These are phyloP conservation scores for Zoroaster sp. DNA, from an alignment of 53 echinoderm and acorn worm genomes.

Conservation along the genomic window DNA sequence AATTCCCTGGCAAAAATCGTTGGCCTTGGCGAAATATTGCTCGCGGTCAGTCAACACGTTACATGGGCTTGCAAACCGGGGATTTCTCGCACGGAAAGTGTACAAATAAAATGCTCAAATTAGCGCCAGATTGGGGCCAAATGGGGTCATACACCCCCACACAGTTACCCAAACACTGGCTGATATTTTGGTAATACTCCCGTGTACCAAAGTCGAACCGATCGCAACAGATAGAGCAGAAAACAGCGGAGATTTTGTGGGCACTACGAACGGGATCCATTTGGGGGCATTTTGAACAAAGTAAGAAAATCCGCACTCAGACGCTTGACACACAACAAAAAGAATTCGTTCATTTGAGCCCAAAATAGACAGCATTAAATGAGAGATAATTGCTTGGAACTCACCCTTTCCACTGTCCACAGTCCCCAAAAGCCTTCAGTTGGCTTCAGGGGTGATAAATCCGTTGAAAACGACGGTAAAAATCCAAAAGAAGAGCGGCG, in stretches of 20 bases:
- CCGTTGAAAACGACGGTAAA: conserved; percentile 47
- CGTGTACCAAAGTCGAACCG: conserved; percentile 60
- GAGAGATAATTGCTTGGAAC: conserved; percentile 53
- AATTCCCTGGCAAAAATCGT: not conserved
- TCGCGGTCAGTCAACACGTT: conserved; percentile 62
- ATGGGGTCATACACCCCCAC: conserved; percentile 62
- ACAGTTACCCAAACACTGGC: conserved; percentile 53
- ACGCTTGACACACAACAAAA: conserved; percentile 66
- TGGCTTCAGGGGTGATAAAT: conserved; percentile 24
- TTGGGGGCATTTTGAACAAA: conserved; percentile 83
- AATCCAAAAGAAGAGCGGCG: conserved; percentile 61
- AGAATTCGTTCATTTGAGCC: conserved; percentile 57
- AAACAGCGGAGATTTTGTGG: conserved; percentile 40
- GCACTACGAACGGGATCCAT: conserved; percentile 45
- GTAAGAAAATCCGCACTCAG: conserved; percentile 64
- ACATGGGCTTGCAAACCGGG: conserved; percentile 49
- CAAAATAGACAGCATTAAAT: conserved; percentile 66
- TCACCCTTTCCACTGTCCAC: conserved; percentile 37
- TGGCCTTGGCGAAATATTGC: conserved; percentile 47
- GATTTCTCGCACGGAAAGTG: conserved; percentile 62
- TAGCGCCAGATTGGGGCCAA: conserved; percentile 69
- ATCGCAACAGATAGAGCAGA: conserved; percentile 7
- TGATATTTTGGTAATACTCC: conserved; percentile 50
- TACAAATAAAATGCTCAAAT: conserved; percentile 71
- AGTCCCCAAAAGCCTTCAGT: conserved; percentile 43